A percentile compares a stretch with the other conserved stretches of the same genome.
Evolutionary conservation across 1,140 invertebrate genomes (phyloP).

Genomic region (Papilio aristodemus): DNA sequence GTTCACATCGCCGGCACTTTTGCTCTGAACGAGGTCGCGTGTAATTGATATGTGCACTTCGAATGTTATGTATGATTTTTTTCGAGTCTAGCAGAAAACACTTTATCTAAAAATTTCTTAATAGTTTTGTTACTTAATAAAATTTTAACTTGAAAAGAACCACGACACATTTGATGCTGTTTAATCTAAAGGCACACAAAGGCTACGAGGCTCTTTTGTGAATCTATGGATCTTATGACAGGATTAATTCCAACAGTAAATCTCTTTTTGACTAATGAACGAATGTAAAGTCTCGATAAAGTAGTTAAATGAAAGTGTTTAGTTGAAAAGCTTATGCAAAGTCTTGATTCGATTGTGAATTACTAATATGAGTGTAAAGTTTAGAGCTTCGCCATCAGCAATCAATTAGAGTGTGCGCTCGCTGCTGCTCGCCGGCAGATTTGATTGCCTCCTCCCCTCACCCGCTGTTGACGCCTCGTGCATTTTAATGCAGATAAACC

Average conservation of each 20-base stretch:
- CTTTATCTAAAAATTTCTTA: too few species aligned
- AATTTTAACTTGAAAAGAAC: too few species aligned
- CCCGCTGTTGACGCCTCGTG: slow-evolving; percentile 47
- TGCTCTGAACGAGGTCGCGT: slow-evolving; percentile 4
- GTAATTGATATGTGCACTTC: slow-evolving; percentile 1
- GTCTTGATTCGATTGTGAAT: slow-evolving; percentile 28
- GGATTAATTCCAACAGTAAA: too few species aligned
- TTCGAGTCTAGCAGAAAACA: too few species aligned
- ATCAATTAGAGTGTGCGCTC: slow-evolving; percentile 48
- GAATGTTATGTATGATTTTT: background rate
- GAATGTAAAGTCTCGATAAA: background rate
- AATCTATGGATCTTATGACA: too few species aligned
- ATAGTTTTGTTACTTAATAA: too few species aligned
- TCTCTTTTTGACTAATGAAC: too few species aligned
- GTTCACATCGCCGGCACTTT: background rate
- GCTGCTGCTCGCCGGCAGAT: slow-evolving; percentile 36
- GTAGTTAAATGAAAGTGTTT: slow-evolving; percentile 15
- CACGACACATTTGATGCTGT: too few species aligned
- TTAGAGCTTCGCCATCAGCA: slow-evolving; percentile 44
- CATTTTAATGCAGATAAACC: slow-evolving; percentile 47
- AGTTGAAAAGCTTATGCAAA: background rate
- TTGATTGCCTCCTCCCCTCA: slow-evolving; percentile 49
- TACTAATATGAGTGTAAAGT: slow-evolving; percentile 36
- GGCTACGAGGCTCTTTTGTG: too few species aligned
- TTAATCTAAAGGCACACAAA: too few species aligned